These are phyloP conservation scores for Bibio marci DNA, from an alignment of 2,888 invertebrate species.

Conservation along the genomic window DNA sequence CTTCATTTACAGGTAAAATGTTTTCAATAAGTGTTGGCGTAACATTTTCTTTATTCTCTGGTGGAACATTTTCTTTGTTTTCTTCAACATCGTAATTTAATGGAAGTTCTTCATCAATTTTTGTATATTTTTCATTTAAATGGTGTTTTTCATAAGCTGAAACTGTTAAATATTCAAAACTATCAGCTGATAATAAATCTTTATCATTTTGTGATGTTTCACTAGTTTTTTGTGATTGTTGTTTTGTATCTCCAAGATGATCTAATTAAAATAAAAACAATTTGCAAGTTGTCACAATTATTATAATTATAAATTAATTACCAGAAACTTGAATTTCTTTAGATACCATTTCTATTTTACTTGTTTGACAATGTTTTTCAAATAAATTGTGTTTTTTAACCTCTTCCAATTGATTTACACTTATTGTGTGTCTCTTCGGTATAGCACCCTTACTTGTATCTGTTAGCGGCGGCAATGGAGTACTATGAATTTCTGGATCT, in stretches of 20 bases:
- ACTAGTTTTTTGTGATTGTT: neutral
- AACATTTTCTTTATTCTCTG: conserved; percentile 4
- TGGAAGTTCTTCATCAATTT: neutral
- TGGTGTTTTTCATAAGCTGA: neutral
- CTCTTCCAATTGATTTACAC: neutral
- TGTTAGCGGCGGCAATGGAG: neutral
- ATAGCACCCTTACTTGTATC: neutral
- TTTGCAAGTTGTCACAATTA: neutral
- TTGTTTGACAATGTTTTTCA: conserved; percentile 5
- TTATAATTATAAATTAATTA: neutral
- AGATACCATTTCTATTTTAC: conserved; percentile 1
- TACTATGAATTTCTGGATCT: conserved; percentile 3
- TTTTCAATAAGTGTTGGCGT: neutral
- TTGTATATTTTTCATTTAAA: too few relatives aligned
- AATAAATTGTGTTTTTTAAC: neutral
- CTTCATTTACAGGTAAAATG: too few relatives aligned
- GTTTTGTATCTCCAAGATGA: neutral
- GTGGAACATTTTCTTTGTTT: conserved; percentile 4
- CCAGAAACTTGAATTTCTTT: conserved; percentile 2
- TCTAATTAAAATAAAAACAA: neutral
- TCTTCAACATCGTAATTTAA: conserved; percentile 1
- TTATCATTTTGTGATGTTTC: neutral
- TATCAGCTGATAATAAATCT: neutral
- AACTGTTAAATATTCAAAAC: conserved; percentile 3
- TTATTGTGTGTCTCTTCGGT: neutral